A percentile compares a stretch with the other conserved stretches of the same genome.
Conservation (phyloP, 2,113 vertebrate genomes). For the Cyprinodon variegatus region DNA sequence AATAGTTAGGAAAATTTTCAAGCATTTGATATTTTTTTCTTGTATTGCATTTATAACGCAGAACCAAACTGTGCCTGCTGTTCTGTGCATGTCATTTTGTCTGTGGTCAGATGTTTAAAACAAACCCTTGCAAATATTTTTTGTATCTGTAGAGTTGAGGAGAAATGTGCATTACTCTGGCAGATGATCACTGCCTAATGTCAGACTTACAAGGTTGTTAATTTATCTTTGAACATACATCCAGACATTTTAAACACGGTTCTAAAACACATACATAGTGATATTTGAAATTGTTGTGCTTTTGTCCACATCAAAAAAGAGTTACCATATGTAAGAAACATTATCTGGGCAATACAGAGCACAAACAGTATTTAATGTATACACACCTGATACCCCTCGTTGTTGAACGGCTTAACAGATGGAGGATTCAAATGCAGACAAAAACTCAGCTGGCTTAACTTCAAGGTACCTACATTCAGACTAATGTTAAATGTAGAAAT, state of each 20-base stretch:
- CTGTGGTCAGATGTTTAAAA: not conserved
- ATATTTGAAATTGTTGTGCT: constrained; percentile 18
- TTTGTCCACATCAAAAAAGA: not conserved
- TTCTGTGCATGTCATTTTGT: not conserved
- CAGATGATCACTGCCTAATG: constrained; percentile 55
- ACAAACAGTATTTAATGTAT: not conserved
- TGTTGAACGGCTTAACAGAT: not conserved
- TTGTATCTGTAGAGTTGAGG: constrained; percentile 1
- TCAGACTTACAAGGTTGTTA: constrained; percentile 39
- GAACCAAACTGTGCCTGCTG: no score
- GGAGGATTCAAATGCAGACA: no score
- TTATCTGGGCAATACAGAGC: not conserved
- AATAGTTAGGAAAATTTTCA: not conserved
- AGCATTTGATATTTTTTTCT: not conserved
- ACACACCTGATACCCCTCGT: not conserved
- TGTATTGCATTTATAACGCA: not conserved
- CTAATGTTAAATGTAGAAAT: no score
- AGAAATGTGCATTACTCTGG: constrained; percentile 16
- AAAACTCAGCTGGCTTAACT: no score
- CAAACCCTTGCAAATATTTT: not conserved
- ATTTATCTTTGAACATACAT: constrained; percentile 39
- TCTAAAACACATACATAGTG: not conserved
- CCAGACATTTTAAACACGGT: constrained; percentile 34
- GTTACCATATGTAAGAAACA: not conserved
- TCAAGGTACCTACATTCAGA: no score